Evolutionary conservation across 2,888 invertebrate species (phyloP).

Genomic region (Cantharis flavilabris): DNA sequence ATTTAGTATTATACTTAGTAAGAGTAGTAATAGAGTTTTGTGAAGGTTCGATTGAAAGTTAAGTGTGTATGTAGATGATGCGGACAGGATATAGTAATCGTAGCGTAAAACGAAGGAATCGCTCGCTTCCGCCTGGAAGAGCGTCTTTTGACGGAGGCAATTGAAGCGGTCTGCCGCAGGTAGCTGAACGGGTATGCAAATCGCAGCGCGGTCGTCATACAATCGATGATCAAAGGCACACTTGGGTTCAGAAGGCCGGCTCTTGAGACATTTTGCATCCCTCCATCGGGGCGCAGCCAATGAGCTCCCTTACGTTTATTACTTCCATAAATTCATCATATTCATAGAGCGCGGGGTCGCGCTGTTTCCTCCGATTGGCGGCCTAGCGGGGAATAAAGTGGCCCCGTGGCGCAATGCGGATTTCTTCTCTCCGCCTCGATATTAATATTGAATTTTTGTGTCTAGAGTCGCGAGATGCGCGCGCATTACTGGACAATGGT

Average conservation of each 20-base stretch:
- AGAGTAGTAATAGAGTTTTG: neutral
- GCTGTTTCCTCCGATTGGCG: conserved; percentile 59
- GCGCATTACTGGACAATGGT: conserved; percentile 41
- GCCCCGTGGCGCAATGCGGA: conserved; percentile 60
- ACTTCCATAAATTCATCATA: conserved; percentile 77
- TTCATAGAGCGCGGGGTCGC: conserved; percentile 52
- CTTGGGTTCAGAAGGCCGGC: conserved; percentile 37
- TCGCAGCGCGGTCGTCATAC: conserved; percentile 33
- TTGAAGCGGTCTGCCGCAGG: conserved; percentile 42
- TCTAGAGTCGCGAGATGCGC: conserved; percentile 58
- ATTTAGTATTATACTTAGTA: too few relatives aligned
- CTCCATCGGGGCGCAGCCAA: conserved; percentile 63
- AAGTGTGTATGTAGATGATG: conserved; percentile 44
- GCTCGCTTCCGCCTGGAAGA: conserved; percentile 44
- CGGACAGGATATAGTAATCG: conserved; percentile 39
- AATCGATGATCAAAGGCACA: conserved; percentile 37
- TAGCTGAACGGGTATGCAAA: conserved; percentile 39
- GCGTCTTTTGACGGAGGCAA: conserved; percentile 41
- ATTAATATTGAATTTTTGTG: conserved; percentile 83
- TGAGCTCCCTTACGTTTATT: conserved; percentile 72
- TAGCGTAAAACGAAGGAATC: conserved; percentile 43
- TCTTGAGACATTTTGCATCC: conserved; percentile 53
- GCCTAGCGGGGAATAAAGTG: conserved; percentile 50
- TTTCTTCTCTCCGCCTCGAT: conserved; percentile 70
- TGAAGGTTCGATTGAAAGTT: neutral